Conservation (phyloP, 1,140 invertebrate species). For the Cydia strobilella region DNA sequence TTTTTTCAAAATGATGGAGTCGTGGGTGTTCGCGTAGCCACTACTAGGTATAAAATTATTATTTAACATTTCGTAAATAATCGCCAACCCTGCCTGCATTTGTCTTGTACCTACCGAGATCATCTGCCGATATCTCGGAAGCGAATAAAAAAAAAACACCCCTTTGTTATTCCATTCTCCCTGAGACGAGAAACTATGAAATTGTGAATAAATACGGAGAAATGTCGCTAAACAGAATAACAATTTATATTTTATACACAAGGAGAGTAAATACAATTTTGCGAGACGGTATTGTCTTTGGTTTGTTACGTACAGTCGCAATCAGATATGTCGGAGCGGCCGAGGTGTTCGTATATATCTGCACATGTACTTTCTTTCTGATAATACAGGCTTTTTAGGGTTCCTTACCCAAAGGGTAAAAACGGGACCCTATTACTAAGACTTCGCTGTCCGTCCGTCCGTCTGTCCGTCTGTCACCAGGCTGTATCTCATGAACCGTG, state of each 20-base stretch:
- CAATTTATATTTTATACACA: conserved; percentile 2
- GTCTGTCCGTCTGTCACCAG: too few relatives aligned
- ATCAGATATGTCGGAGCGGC: too few relatives aligned
- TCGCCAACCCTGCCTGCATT: conserved; percentile 5
- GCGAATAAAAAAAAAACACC: conserved; percentile 20
- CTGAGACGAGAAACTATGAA: conserved; percentile 22
- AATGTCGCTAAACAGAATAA: conserved; percentile 20
- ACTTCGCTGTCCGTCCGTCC: too few relatives aligned
- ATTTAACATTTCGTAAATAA: not conserved
- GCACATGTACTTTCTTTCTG: too few relatives aligned
- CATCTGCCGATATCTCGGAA: conserved; percentile 25
- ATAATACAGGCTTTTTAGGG: too few relatives aligned
- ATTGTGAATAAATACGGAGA: conserved; percentile 30
- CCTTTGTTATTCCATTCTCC: conserved; percentile 25
- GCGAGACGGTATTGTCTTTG: not conserved
- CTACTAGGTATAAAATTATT: too few relatives aligned
- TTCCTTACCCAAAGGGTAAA: too few relatives aligned
- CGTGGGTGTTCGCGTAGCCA: too few relatives aligned
- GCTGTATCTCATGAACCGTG: too few relatives aligned
- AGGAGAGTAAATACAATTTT: not conserved
- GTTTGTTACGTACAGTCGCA: not conserved
- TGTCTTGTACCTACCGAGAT: conserved; percentile 1
- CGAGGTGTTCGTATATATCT: too few relatives aligned
- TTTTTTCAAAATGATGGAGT: too few relatives aligned
- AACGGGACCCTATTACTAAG: too few relatives aligned